Evolutionary conservation across 1,140 invertebrate species (phyloP), one percentile per base, ranked within the genome.

Genomic region (Chionoecetes opilio): DNA sequence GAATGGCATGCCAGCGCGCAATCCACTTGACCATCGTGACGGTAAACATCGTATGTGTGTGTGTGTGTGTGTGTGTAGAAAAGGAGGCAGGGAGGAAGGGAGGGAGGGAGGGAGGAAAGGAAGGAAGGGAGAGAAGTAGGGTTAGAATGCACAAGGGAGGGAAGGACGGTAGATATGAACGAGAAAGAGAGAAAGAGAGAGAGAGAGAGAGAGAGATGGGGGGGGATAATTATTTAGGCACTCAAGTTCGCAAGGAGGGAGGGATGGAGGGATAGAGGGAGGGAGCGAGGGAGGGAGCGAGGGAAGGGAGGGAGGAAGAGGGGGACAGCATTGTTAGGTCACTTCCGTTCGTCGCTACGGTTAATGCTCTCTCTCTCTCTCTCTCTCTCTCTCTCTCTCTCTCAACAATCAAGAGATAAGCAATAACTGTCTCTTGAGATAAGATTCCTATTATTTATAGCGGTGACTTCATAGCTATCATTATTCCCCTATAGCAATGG

Each of bases 171-270:
- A 32, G 91, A 31, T 32, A 89, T 32, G 38, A 17, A 92, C 0
- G 75, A 32, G 34, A 38, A 17, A 41, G 26, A 75, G 31, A 75
- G 37, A 38, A 32, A 29, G 63, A 31, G 31, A 75, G 90, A 31
- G 90, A 75, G 41, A 91, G 26, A 34, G 63, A 32, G 31, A 75
- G 90, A 91, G 26, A 75, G 41, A 75, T 29, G 32, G 91, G 82
- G 89, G 82, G 53, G 14, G 14, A 35, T 29, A 82, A n/a, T n/a
- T n/a, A n/a, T n/a, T n/a, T n/a, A n/a, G n/a, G n/a, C n/a, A n/a
- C n/a, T n/a, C n/a, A n/a, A n/a, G n/a, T n/a, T n/a, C n/a, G n/a
- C 0, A 34, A 2, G 29, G 11, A 29, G 29, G 38, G 38, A 31
- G 17, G 29, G 14, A 63, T 17, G n/a, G 53, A 29, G 89, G 37